Evolutionary conservation across 2,113 vertebrate species (phyloP).

Genomic region (Calyptommatus sinebrachiatus): DNA sequence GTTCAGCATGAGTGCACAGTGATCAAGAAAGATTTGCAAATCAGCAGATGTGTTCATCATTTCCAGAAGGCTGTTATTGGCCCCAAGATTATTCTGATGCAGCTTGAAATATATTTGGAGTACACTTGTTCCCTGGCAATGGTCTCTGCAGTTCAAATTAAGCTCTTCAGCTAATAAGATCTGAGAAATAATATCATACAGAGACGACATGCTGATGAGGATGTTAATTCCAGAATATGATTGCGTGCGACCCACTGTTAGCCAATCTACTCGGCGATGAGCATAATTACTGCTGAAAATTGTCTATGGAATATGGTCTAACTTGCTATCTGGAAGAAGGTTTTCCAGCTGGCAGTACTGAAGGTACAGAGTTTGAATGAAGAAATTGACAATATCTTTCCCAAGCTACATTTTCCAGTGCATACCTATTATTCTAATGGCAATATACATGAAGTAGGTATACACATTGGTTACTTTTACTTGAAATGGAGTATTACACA

Average conservation of each 20-base stretch:
- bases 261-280: conserved; percentile 29
- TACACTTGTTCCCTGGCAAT: conserved; percentile 38
- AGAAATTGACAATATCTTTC: not conserved
- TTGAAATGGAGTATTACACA: not conserved
- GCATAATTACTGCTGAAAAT: conserved; percentile 38
- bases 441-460: not conserved
- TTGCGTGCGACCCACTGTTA: conserved; percentile 13
- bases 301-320: conserved; percentile 20
- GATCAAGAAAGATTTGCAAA: not conserved
- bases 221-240: conserved; percentile 42
- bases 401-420: not conserved
- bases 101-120: conserved; percentile 31
- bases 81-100: not conserved
- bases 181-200: not conserved
- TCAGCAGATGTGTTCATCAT: not conserved
- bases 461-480: not conserved
- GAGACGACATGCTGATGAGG: conserved; percentile 42
- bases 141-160: conserved; percentile 34
- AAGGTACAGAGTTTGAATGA: not conserved
- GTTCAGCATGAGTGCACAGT: not conserved
- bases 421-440: not conserved
- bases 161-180: conserved; percentile 22
- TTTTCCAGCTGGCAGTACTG: not conserved
- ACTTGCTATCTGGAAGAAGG: not conserved
- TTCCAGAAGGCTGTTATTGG: not conserved